Evolutionary conservation across 1,140 invertebrate species (phyloP).

Genomic region (Apis florea): DNA sequence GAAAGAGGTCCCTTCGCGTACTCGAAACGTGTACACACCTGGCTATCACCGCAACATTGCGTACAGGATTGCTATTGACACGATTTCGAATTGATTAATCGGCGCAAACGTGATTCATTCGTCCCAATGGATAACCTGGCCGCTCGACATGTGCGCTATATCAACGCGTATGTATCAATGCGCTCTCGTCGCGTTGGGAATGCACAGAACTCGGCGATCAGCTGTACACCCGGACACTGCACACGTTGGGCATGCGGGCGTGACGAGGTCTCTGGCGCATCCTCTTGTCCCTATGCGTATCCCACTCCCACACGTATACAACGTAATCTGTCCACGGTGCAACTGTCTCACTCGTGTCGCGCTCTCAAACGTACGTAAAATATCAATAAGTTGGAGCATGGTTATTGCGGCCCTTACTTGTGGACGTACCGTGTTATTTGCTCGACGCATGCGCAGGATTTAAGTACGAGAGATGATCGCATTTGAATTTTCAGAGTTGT

Average conservation of each 20-base stretch:
- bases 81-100: background rate
- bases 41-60: slow-evolving; percentile 21
- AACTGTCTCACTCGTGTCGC: slow-evolving; percentile 16
- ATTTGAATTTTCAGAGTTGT: background rate
- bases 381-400: slow-evolving; percentile 79
- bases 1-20: background rate
- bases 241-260: slow-evolving; percentile 55
- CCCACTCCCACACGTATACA: slow-evolving; percentile 29
- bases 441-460: background rate
- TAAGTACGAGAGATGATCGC: too few species aligned
- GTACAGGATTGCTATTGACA: too few species aligned
- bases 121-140: background rate
- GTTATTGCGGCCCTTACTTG: slow-evolving; percentile 42
- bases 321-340: background rate
- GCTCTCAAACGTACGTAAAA: slow-evolving; percentile 56
- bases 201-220: slow-evolving; percentile 48
- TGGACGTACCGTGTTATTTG: slow-evolving; percentile 22
- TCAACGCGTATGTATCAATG: too few species aligned
- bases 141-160: background rate
- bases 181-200: background rate
- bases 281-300: slow-evolving; percentile 17
- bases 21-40: background rate
- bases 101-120: background rate
- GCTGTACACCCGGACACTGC: slow-evolving; percentile 61
- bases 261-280: slow-evolving; percentile 47